A percentile compares a stretch with the other conserved stretches of the same genome.
Conservation (phyloP, 2,888 invertebrate species). For the Rotaria sp. region DNA sequence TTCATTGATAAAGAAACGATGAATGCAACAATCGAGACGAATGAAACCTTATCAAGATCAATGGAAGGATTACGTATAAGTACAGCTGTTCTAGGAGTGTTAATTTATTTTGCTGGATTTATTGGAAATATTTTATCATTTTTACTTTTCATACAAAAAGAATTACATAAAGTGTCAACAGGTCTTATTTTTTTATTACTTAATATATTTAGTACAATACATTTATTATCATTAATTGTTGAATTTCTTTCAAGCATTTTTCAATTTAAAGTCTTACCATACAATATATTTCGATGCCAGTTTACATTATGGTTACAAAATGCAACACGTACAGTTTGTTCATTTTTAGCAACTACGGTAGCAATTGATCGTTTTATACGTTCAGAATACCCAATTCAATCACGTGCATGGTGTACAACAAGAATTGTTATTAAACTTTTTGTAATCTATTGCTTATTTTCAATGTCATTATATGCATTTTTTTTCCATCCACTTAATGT, state of each 20-base stretch:
- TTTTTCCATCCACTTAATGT: neutral
- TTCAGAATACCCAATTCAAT: slow-evolving; percentile 1
- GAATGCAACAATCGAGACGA: neutral
- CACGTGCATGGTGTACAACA: neutral
- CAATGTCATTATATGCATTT: neutral
- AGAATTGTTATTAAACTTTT: neutral
- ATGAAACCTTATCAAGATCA: neutral
- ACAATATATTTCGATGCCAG: neutral
- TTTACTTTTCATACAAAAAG: neutral
- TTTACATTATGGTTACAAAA: slow-evolving; percentile 4
- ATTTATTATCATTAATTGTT: neutral
- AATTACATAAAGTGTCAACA: neutral
- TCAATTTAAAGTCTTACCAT: neutral
- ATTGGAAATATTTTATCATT: neutral
- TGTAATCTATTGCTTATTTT: neutral
- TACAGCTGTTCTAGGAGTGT: neutral
- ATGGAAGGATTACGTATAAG: neutral
- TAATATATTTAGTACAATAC: neutral
- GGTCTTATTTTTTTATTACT: neutral
- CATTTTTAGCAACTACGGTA: neutral
- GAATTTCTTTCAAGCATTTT: neutral
- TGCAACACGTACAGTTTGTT: neutral
- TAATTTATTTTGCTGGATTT: neutral
- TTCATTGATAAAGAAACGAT: neutral
- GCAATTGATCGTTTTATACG: neutral